Evolutionary conservation across 1,140 invertebrate species (phyloP), one percentile per base, ranked within the genome.

Genomic region (Atopsyche davidsoni): DNA sequence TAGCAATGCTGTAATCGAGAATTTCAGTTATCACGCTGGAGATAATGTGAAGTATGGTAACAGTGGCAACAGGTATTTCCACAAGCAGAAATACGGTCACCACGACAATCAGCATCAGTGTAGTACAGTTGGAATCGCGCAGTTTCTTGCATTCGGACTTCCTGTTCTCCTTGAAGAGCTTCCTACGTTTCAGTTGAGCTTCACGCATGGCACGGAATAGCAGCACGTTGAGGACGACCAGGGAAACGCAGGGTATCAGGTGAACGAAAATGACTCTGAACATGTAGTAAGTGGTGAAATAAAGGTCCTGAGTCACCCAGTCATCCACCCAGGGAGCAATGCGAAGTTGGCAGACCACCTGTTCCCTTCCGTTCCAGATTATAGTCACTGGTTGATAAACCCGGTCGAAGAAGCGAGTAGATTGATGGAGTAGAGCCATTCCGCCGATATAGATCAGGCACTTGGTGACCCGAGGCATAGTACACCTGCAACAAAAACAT

Each of bases 61-160:
- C 86, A 16, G 95, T 81, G 1, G 90, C 92, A 23, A 95, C 76
- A 0, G 93, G 93, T 48, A 95, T 87, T 66, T 96, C 93, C 0
- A 93, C 91, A 48, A 88, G 72, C 0, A 96, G 73, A 64, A 96
- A 96, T 0, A 94, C 87, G 0, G 88, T 87, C 0, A 96, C 92
- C 1, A 96, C 90, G 2, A 92, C 89, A n/a, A 96, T 94, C 2
- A 96, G 70, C 92, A 96, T 96, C 4, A 95, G 66, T 0, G 91
- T 95, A 1, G 92, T 96, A 62, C 89, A 94, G 62, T 96, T 95
- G 3, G 85, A 86, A 62, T 92, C 93, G 23, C 85, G 75, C 39
- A 88, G 70, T 60, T 85, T 87, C 65, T 83, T 86, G 67, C 83
- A 90, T 69, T 91, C 91, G 53, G 78, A 86, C 62, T 86, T 89